Base-by-base conservation (phyloP, 1,140 invertebrate species). In the Pantala flavescens region DNA sequence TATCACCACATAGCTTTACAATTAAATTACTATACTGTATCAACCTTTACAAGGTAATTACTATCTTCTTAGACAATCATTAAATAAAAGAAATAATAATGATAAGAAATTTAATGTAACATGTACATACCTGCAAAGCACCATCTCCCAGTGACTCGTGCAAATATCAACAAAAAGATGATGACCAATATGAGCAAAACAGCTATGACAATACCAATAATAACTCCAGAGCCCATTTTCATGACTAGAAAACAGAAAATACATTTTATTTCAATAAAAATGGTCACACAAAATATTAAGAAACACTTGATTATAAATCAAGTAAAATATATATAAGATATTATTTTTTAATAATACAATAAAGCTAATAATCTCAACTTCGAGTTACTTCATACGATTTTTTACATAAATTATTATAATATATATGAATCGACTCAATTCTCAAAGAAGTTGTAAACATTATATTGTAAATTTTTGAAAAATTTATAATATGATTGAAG, bases 121-220 rank as follows among this genome's bases (percentile, higher is more conserved):
- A 90, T 83, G 89, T 90, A 81, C 93, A 93, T 84, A 93, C 91
- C 91, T 83, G 89, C 90, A 81, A 93, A 93, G 82, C 91, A 93
- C 91, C 91, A 93, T 81, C 90, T 86, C 78, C 90, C 90, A 73
- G 90, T 92, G 71, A 89, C 87, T 77, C 90, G 88, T 71, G 91
- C 91, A 81, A 92, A 92, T 70, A 92, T 84, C n/a, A 90, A 78
- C 24, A 92, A 81, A 75, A 88, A 87, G 14, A 90, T 83, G 74
- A 88, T 82, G 23, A 91, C 83, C 7, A 93, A 82, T 0, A 92
- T 79, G 21, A 91, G 81, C 73, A 91, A 81, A 11, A 90, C 84
- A 14, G 87, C 89, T 3, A 91, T 84, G 24, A 92, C 88, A 73
- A 93, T 92, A 71, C 89, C 90, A 63, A 91, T 88, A 74, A 93